phyloP scores from a whole-genome alignment of 2,888 invertebrate genomes.

The Dryadula phaetusa region DNA sequence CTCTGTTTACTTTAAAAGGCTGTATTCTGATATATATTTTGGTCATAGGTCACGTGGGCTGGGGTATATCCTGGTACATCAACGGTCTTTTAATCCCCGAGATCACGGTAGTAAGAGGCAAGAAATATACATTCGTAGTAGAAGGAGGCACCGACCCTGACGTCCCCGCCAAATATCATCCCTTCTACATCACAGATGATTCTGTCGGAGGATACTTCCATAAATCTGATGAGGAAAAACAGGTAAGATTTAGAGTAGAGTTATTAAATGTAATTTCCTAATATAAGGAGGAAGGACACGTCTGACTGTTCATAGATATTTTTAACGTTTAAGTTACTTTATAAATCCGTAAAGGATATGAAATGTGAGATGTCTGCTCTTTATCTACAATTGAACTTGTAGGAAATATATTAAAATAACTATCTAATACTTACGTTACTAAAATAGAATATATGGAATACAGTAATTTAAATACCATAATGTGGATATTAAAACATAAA shows the following conservation, averaged over 20 bases:
- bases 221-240: constrained; percentile 91
- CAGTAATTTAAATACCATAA: no score
- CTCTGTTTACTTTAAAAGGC: no score
- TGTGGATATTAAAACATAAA: background rate
- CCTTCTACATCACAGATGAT: constrained; percentile 97
- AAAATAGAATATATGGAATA: no score
- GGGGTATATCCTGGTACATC: constrained; percentile 98
- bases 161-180: constrained; percentile 93
- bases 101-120: constrained; percentile 94
- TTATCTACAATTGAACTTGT: no score
- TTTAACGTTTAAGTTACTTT: no score
- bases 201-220: constrained; percentile 95
- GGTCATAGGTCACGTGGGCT: constrained; percentile 92
- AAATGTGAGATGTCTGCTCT: no score
- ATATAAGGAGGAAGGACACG: no score
- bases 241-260: constrained; percentile 77
- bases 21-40: background rate
- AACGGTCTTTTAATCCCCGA: constrained; percentile 96
- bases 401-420: no score
- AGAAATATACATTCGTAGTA: constrained; percentile 93
- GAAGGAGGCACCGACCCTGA: constrained; percentile 93
- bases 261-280: no score
- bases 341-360: no score
- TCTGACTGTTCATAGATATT: no score
- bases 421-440: no score